Conservation (phyloP, 2,888 invertebrate species). For the Amphipyra berbera region DNA sequence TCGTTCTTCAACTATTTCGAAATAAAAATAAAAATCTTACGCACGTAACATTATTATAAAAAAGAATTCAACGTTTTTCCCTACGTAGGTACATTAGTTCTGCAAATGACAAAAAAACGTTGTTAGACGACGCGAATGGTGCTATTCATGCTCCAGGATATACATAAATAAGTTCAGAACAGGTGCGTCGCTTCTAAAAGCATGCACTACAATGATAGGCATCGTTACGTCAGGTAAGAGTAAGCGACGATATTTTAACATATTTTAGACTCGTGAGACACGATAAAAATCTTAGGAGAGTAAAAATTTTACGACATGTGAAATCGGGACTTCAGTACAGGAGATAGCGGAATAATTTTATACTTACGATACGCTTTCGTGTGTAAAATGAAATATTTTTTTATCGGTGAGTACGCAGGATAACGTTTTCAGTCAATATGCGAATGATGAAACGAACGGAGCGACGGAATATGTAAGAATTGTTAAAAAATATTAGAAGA, state of each 20-base stretch:
- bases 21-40: no score
- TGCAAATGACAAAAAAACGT: slow-evolving; percentile 64
- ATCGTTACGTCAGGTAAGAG: slow-evolving; percentile 64
- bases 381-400: slow-evolving; percentile 71
- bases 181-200: slow-evolving; percentile 74
- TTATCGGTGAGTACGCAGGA: slow-evolving; percentile 65
- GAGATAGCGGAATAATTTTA: slow-evolving; percentile 75
- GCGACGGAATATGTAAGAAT: slow-evolving; percentile 39
- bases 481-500: slow-evolving; percentile 62
- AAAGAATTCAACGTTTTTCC: slow-evolving; percentile 2
- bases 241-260: slow-evolving; percentile 69
- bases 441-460: slow-evolving; percentile 58
- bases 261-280: slow-evolving; percentile 68
- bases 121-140: slow-evolving; percentile 59
- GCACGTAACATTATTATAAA: no score
- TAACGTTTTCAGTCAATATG: slow-evolving; percentile 67
- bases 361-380: slow-evolving; percentile 71
- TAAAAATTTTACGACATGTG: slow-evolving; percentile 78
- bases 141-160: slow-evolving; percentile 68
- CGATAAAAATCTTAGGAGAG: slow-evolving; percentile 75
- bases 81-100: slow-evolving; percentile 36
- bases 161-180: slow-evolving; percentile 75
- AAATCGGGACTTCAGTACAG: slow-evolving; percentile 73
- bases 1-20: no score
- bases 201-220: slow-evolving; percentile 74